Conservation (phyloP, 2,113 vertebrate genomes). For the Trogon surrucura region DNA sequence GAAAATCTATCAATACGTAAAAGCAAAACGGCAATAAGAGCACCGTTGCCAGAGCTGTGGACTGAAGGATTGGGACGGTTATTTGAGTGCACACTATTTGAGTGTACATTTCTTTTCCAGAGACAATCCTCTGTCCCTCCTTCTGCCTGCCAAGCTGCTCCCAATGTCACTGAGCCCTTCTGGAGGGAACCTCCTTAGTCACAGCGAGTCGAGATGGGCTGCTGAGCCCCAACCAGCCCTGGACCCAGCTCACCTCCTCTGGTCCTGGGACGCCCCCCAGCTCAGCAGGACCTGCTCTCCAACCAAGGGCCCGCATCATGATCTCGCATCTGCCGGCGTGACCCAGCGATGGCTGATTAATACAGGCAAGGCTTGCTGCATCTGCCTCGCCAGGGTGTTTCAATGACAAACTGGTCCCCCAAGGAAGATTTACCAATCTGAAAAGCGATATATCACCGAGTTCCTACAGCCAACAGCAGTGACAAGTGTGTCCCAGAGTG, state of each 20-base stretch:
- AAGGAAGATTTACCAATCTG: not conserved
- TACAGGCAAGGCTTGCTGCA: not conserved
- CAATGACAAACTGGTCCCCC: not conserved
- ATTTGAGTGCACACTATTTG: not conserved
- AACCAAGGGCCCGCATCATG: not conserved
- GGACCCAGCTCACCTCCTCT: accelerated
- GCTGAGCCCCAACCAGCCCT: not conserved
- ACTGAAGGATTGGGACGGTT: not conserved
- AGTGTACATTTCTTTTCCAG: not conserved
- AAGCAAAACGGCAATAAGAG: not conserved
- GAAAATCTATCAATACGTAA: not conserved
- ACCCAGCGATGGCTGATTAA: not conserved
- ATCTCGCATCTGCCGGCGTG: not conserved
- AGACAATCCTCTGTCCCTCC: not conserved
- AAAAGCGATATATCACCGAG: accelerated
- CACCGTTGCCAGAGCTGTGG: not conserved
- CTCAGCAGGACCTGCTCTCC: not conserved
- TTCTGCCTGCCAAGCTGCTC: not conserved
- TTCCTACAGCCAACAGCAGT: not conserved
- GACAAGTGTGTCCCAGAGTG: conserved; percentile 24
- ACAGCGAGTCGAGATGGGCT: accelerated
- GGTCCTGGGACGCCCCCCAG: not conserved
- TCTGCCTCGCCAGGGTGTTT: not conserved
- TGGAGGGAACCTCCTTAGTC: not conserved
- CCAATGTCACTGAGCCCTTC: accelerated